phyloP scores from a whole-genome alignment of 2,888 invertebrate species.

The Melolontha melolontha region DNA sequence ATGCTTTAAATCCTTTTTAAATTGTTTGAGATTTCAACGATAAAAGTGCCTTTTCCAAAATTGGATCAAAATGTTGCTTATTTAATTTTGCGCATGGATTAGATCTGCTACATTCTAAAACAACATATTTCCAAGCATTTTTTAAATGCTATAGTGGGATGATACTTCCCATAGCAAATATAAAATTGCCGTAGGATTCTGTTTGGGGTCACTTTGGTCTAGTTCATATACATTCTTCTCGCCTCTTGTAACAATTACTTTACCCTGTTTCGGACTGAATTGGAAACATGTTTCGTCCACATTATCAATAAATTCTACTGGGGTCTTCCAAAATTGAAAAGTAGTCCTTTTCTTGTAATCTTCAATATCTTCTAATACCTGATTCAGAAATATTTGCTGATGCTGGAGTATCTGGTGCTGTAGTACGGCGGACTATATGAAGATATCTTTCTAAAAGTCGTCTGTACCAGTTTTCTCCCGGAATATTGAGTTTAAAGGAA shows the following conservation, averaged over 20 bases:
- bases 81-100: slow-evolving; percentile 16
- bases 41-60: slow-evolving; percentile 24
- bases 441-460: slow-evolving; percentile 50
- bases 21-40: slow-evolving; percentile 12
- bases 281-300: slow-evolving; percentile 58
- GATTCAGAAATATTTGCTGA: no score
- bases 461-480: slow-evolving; percentile 38
- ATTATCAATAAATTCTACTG: slow-evolving; percentile 56
- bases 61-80: slow-evolving; percentile 42
- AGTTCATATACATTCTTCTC: slow-evolving; percentile 46
- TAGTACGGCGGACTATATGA: no score
- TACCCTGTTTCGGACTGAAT: no score
- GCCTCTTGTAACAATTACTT: no score
- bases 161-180: no score
- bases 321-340: slow-evolving; percentile 54
- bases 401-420: no score
- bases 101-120: slow-evolving; percentile 18
- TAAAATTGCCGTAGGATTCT: slow-evolving; percentile 1
- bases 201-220: background rate
- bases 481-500: no score
- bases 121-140: slow-evolving; percentile 41
- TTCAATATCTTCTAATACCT: no score
- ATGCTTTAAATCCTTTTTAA: background rate
- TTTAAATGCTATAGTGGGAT: slow-evolving; percentile 37
- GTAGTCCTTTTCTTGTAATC: slow-evolving; percentile 18